Evolutionary conservation across 2,113 vertebrate species (phyloP).

Genomic region (Tapirus terrestris): DNA sequence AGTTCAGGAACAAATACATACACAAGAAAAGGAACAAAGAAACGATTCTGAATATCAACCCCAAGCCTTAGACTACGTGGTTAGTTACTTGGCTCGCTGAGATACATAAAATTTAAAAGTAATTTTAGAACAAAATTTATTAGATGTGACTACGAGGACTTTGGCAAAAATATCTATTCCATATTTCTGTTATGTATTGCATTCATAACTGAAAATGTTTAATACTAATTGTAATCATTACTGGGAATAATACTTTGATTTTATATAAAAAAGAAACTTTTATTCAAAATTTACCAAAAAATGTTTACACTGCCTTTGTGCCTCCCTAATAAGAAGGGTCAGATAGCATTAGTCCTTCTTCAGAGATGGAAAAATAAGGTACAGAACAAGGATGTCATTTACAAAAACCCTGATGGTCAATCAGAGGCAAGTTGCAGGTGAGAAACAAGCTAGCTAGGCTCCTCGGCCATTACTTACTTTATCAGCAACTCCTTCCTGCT

Average conservation of each 20-base stretch:
- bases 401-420: background rate
- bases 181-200: background rate
- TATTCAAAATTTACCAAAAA: background rate
- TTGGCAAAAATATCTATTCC: background rate
- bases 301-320: background rate
- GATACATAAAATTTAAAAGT: background rate
- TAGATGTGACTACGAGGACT: background rate
- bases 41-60: background rate
- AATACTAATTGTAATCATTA: background rate
- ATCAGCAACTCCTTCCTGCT: background rate
- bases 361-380: background rate
- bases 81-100: background rate
- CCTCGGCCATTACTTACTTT: background rate
- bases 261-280: background rate
- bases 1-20: background rate
- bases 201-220: background rate
- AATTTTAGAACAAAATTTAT: background rate
- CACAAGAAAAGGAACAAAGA: background rate
- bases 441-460: background rate
- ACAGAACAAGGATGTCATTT: background rate
- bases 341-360: background rate
- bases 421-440: background rate
- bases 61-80: background rate
- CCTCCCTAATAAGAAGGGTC: background rate
- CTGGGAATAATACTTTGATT: background rate